Base-by-base conservation (phyloP, 2,888 invertebrate genomes). In the Tipula helvola region DNA sequence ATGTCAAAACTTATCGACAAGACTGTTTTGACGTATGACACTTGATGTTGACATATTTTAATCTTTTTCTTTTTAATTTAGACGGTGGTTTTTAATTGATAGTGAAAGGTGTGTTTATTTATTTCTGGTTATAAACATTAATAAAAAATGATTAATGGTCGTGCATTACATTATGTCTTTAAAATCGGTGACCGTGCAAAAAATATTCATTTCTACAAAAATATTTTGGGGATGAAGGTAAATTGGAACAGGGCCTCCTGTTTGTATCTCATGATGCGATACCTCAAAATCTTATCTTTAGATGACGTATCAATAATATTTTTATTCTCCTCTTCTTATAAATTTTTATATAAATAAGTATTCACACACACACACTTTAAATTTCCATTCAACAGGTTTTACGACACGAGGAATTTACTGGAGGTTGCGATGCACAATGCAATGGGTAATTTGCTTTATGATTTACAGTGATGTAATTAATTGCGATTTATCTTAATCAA, bases 391-490 rank as follows among this genome's bases (percentile, higher is more conserved):
- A 52, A 18, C 88, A 97, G 97, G 95, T 98, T 86, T 92, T 98
- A 87, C 94, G 99, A 87, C 99, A 99, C 92, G 99, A 99, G 92
- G 99, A 99, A 92, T 99, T 99, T 91, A 95, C 95, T 88, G 96
- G 98, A 91, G 99, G 98, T 1, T 99, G 99, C 92, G 97, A 98
- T 90, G 99, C 99, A 28, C 94, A 97, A 86, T 99, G 99, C 91
- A 99, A 99, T 94, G 99, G 99, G 98, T 98, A 92, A 91, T 90
- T 88, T 87, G 86, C 86, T 87, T 71, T 86, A 86, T 86, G 71
- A 86, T 86, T n/a, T 87, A 87, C 28, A 28, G 28, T 36, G 83
- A 86, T 52, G 28, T 52, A 83, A 39, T 28, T 52, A 83, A 39
- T 28, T 1, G 28, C 1, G 2, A 28, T 28, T 28, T 28, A 28